Evolutionary conservation across 2,113 vertebrate species (phyloP).

Genomic region (Eptatretus burgeri): DNA sequence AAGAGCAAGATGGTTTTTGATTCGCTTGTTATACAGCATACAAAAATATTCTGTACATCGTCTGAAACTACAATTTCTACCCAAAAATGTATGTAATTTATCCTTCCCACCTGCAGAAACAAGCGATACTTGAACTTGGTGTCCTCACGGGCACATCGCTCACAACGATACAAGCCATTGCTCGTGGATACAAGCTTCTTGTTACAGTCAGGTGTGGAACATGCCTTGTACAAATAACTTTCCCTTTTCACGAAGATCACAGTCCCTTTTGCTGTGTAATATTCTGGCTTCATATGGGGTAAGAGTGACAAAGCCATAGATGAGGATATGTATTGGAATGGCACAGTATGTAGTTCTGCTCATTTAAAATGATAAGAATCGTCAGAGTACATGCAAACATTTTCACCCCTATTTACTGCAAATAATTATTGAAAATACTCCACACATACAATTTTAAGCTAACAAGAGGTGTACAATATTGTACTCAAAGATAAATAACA

Average conservation of each 20-base stretch:
- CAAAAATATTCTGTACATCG: not conserved
- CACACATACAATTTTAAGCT: no score
- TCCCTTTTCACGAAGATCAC: constrained; percentile 72
- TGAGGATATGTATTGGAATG: no score
- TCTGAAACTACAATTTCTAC: fast-evolving
- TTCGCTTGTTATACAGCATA: constrained; percentile 11
- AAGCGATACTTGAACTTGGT: constrained; percentile 88
- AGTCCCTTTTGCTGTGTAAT: constrained; percentile 49
- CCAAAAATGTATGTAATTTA: not conserved
- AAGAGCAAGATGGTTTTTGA: constrained; percentile 13
- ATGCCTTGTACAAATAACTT: constrained; percentile 79
- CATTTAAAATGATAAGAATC: no score
- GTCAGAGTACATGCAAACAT: no score
- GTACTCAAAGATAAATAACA: no score
- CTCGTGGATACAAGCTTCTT: constrained; percentile 90
- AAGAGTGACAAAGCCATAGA: no score
- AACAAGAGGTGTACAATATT: no score
- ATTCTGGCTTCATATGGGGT: constrained; percentile 32
- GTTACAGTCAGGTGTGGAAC: constrained; percentile 62
- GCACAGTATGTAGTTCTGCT: no score
- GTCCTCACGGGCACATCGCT: constrained; percentile 76
- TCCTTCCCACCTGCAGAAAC: constrained; percentile 52
- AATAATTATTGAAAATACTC: no score
- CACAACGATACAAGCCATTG: constrained; percentile 70
- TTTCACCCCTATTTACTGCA: no score